These are phyloP conservation scores for Apis cerana DNA, from an alignment of 1,140 invertebrate species.

Conservation along the genomic window DNA sequence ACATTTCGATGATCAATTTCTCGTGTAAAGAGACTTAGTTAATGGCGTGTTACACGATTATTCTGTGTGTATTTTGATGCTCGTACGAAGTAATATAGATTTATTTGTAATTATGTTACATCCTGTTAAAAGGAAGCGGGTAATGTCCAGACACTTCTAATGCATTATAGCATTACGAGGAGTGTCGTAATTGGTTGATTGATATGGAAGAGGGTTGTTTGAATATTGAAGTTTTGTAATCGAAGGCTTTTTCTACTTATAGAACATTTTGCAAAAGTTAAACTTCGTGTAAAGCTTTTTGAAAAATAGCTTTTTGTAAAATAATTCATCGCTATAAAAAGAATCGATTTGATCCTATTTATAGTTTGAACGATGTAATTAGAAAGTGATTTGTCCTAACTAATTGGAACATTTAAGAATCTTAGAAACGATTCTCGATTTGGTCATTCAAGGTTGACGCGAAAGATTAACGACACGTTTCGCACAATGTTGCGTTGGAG, in stretches of 20 bases:
- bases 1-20: too few species aligned
- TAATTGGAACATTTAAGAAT: background rate
- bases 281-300: background rate
- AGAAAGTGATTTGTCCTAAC: background rate
- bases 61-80: too few species aligned
- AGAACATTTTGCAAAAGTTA: background rate
- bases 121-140: background rate
- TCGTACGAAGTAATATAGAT: too few species aligned
- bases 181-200: background rate
- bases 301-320: background rate
- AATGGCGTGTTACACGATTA: too few species aligned
- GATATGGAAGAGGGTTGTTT: background rate
- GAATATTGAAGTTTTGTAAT: background rate
- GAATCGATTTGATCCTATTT: background rate
- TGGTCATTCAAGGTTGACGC: background rate
- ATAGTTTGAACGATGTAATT: background rate
- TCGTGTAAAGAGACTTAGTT: too few species aligned
- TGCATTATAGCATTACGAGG: background rate
- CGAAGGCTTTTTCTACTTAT: too few species aligned
- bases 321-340: background rate
- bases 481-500: background rate
- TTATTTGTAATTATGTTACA: background rate
- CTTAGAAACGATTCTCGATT: background rate
- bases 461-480: conserved; percentile 7
- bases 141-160: background rate